Percentiles rank a stretch among this genome's conserved stretches.
Evolutionary conservation across 1,140 invertebrate genomes (phyloP).

Genomic region (Drosophila prosaltans): DNA sequence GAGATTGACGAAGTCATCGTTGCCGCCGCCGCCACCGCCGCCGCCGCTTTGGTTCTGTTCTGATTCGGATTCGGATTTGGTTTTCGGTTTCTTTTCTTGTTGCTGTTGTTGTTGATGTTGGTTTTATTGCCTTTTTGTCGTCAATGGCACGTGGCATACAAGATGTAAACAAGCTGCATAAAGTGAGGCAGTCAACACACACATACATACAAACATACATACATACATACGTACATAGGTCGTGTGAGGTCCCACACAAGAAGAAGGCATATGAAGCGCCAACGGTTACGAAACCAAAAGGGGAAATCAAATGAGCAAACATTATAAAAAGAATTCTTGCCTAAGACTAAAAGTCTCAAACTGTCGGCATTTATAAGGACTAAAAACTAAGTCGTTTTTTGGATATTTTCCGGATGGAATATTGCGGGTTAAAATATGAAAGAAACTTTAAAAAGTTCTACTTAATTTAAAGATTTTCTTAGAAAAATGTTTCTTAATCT

Average conservation of each 20-base stretch:
- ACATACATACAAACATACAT: no score
- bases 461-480: no score
- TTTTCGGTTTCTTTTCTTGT: background rate
- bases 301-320: no score
- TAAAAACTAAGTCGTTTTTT: no score
- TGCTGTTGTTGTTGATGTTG: conserved; percentile 50
- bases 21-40: background rate
- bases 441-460: no score
- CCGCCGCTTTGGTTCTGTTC: background rate
- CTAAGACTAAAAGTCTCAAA: no score
- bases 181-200: conserved; percentile 26
- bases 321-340: no score
- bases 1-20: background rate
- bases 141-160: conserved; percentile 64
- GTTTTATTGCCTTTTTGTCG: conserved; percentile 51
- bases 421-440: no score
- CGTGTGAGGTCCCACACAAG: conserved; percentile 33
- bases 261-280: background rate
- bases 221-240: background rate
- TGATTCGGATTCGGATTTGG: conserved; percentile 22
- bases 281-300: background rate
- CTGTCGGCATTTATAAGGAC: no score
- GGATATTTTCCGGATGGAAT: no score
- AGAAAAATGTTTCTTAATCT: no score
- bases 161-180: conserved; percentile 74